These are phyloP conservation scores for Pharmacophagus antenor DNA, from an alignment of 2,888 invertebrate species.

Conservation along the genomic window DNA sequence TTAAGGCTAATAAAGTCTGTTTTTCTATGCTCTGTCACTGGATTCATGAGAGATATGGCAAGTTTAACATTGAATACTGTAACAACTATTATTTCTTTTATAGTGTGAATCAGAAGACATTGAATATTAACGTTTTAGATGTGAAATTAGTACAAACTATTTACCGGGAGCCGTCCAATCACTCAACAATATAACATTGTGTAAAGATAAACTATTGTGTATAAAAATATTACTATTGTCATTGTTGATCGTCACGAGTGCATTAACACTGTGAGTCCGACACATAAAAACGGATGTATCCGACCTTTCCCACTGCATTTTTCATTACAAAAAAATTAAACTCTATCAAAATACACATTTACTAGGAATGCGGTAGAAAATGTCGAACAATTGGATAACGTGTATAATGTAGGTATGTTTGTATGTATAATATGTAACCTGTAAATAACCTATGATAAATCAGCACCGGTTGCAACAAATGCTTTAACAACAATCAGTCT, in stretches of 20 bases:
- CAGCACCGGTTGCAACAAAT: slow-evolving; percentile 80
- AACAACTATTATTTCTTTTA: slow-evolving; percentile 45
- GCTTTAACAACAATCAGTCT: slow-evolving; percentile 80
- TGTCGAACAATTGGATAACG: slow-evolving; percentile 59
- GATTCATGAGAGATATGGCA: slow-evolving; percentile 48
- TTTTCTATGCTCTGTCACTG: slow-evolving; percentile 44
- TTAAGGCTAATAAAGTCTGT: slow-evolving; percentile 39
- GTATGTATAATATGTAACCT: slow-evolving; percentile 75
- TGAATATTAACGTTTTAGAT: slow-evolving; percentile 42
- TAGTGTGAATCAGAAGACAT: slow-evolving; percentile 55
- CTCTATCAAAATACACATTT: slow-evolving; percentile 58
- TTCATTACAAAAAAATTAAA: not conserved
- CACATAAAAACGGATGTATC: slow-evolving; percentile 62
- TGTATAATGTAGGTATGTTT: slow-evolving; percentile 68
- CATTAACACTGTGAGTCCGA: slow-evolving; percentile 53
- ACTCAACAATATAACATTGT: slow-evolving; percentile 77
- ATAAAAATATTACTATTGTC: slow-evolving; percentile 79
- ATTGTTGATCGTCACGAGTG: slow-evolving; percentile 48
- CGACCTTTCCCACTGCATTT: slow-evolving; percentile 53
- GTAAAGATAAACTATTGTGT: slow-evolving; percentile 79
- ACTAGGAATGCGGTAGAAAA: slow-evolving; percentile 51
- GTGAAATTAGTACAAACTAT: slow-evolving; percentile 59
- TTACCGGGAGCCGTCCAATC: slow-evolving; percentile 78
- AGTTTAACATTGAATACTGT: slow-evolving; percentile 43
- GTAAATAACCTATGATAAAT: slow-evolving; percentile 80